These are phyloP conservation scores for Epinotia ramella DNA, from an alignment of 2,888 invertebrate genomes.

Conservation along the genomic window DNA sequence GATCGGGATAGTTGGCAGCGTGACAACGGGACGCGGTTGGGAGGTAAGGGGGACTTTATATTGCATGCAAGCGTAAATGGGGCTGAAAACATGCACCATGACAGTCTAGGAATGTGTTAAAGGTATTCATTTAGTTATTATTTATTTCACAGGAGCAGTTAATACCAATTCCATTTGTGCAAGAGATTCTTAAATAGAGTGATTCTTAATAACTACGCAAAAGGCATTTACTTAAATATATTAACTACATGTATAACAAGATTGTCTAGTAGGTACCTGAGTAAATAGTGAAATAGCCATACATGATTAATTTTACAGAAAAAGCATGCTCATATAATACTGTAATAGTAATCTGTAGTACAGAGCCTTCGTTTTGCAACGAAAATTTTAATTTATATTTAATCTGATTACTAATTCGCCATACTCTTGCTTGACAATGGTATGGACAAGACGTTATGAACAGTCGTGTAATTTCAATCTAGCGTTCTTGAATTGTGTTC, in stretches of 20 bases:
- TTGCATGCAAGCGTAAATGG: slow-evolving; percentile 46
- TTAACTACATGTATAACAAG: too few relatives aligned
- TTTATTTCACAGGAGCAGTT: too few relatives aligned
- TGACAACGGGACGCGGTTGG: slow-evolving; percentile 64
- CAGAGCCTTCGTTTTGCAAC: too few relatives aligned
- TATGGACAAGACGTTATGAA: neutral
- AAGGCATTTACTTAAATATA: too few relatives aligned
- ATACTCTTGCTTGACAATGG: neutral
- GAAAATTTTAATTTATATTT: too few relatives aligned
- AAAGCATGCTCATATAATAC: neutral
- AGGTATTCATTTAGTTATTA: neutral
- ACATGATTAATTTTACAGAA: neutral
- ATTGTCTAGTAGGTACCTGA: neutral
- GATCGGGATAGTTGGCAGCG: slow-evolving; percentile 77
- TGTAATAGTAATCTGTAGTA: too few relatives aligned
- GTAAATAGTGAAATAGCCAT: neutral
- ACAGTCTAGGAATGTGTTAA: neutral
- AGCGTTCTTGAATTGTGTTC: neutral
- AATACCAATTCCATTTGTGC: too few relatives aligned
- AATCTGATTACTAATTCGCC: neutral
- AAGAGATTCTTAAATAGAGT: too few relatives aligned
- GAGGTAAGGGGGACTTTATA: slow-evolving; percentile 52
- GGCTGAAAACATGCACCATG: slow-evolving; percentile 36
- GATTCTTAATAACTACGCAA: too few relatives aligned
- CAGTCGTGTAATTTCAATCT: neutral